Percentiles rank a stretch among this genome's conserved stretches.
Conservation (phyloP, 2,113 vertebrate genomes). For the Anser cygnoides region DNA sequence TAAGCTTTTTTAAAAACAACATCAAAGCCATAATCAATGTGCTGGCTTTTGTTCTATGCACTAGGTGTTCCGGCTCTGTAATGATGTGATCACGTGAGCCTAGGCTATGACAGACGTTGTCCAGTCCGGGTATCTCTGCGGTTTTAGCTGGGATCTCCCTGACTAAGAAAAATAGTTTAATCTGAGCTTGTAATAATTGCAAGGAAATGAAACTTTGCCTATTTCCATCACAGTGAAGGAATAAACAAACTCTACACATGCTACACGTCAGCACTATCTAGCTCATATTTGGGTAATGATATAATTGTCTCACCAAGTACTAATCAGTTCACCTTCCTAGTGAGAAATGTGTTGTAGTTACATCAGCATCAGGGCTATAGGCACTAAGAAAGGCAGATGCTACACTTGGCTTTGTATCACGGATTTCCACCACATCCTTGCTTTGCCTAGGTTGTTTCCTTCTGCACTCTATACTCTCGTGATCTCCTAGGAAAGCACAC, state of each 20-base stretch:
- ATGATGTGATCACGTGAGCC: not conserved
- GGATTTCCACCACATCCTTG: not conserved
- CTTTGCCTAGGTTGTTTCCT: not conserved
- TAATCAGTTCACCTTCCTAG: not conserved
- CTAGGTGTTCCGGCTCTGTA: constrained; percentile 8
- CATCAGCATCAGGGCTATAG: not conserved
- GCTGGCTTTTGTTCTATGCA: constrained; percentile 61
- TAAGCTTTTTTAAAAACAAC: constrained; percentile 48
- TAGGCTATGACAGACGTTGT: not conserved
- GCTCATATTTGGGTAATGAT: not conserved
- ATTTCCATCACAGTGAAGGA: not conserved
- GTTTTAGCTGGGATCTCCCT: not conserved
- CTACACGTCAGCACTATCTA: not conserved
- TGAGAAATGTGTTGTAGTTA: fast-evolving
- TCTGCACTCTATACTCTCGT: not conserved
- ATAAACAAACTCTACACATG: not conserved
- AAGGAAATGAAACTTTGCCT: not conserved
- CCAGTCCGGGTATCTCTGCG: not conserved
- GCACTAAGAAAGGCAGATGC: not conserved
- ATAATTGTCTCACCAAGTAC: not conserved
- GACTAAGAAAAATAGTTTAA: not conserved
- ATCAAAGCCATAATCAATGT: constrained; percentile 45
- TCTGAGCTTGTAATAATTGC: not conserved
- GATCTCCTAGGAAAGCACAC: not conserved
- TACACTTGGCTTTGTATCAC: not conserved